phyloP scores from a whole-genome alignment of 1,140 invertebrate genomes.

The Trachymyrmex septentrionalis region DNA sequence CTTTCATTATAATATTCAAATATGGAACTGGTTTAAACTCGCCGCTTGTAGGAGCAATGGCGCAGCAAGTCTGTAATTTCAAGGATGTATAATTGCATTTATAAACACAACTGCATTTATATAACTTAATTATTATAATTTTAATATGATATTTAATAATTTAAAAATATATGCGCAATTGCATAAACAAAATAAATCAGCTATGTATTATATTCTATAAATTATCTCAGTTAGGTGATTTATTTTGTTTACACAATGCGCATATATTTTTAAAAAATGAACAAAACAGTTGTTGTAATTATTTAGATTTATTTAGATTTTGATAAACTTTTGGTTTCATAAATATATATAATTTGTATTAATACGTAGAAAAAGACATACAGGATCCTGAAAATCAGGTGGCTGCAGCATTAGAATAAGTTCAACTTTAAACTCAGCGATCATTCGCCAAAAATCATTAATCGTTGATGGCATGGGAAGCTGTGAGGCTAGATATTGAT shows the following conservation, averaged over 20 bases:
- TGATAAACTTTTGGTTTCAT: background rate
- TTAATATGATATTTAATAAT: no score
- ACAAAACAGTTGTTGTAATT: background rate
- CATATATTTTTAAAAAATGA: background rate
- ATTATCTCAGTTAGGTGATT: background rate
- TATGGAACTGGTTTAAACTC: conserved; percentile 75
- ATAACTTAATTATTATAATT: no score
- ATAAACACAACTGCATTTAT: no score
- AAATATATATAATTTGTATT: background rate
- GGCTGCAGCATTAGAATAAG: conserved; percentile 88
- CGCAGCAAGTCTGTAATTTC: conserved; percentile 72
- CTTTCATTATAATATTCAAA: conserved; percentile 65
- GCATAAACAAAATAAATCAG: no score
- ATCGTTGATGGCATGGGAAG: conserved; percentile 95
- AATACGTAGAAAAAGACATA: conserved; percentile 49
- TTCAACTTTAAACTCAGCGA: conserved; percentile 89
- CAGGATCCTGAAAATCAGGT: conserved; percentile 72
- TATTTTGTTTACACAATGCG: background rate
- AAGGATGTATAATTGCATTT: background rate
- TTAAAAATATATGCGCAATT: no score
- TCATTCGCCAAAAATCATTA: conserved; percentile 97
- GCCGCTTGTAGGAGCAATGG: conserved; percentile 53
- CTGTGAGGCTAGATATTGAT: conserved; percentile 94
- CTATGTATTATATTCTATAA: background rate
- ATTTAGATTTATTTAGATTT: background rate